These are phyloP conservation scores for Pinctada fucata DNA, from an alignment of 2,888 invertebrate genomes.

Conservation along the genomic window DNA sequence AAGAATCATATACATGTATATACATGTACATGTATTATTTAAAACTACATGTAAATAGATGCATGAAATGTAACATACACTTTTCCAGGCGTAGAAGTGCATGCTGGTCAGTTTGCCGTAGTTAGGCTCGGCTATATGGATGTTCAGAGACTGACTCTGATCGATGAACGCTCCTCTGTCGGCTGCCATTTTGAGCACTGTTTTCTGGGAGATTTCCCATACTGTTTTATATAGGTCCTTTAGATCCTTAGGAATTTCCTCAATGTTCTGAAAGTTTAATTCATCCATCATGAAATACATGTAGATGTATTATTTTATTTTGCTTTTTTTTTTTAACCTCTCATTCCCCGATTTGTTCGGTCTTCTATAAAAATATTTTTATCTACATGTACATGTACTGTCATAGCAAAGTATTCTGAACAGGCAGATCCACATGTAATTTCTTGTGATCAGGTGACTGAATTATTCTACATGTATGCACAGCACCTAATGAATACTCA, in stretches of 20 bases:
- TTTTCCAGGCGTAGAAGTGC: slow-evolving; percentile 98
- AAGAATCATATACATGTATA: too few relatives aligned
- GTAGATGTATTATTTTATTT: too few relatives aligned
- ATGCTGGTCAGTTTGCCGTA: slow-evolving; percentile 96
- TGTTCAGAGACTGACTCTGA: slow-evolving; percentile 98
- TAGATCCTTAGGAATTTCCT: slow-evolving; percentile 88
- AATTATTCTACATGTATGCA: too few relatives aligned
- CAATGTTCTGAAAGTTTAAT: slow-evolving; percentile 81
- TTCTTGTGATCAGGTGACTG: too few relatives aligned
- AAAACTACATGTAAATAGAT: too few relatives aligned
- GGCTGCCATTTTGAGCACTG: slow-evolving; percentile 96
- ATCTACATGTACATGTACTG: not conserved
- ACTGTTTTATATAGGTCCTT: slow-evolving; percentile 95
- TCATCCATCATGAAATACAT: too few relatives aligned
- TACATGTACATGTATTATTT: too few relatives aligned
- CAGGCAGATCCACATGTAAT: too few relatives aligned
- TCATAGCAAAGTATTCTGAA: too few relatives aligned
- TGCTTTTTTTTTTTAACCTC: too few relatives aligned
- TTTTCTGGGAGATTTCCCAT: slow-evolving; percentile 97
- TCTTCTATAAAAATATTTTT: not conserved
- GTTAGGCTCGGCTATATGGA: slow-evolving; percentile 96
- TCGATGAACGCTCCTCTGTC: slow-evolving; percentile 99
- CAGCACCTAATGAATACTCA: too few relatives aligned
- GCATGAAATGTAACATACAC: slow-evolving; percentile 77
- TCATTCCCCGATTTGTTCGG: not conserved